Evolutionary conservation across 2,797 vertebrate species (phyloP), one percentile per base, ranked within the genome.

Genomic region (Sebastes aleutianus): DNA sequence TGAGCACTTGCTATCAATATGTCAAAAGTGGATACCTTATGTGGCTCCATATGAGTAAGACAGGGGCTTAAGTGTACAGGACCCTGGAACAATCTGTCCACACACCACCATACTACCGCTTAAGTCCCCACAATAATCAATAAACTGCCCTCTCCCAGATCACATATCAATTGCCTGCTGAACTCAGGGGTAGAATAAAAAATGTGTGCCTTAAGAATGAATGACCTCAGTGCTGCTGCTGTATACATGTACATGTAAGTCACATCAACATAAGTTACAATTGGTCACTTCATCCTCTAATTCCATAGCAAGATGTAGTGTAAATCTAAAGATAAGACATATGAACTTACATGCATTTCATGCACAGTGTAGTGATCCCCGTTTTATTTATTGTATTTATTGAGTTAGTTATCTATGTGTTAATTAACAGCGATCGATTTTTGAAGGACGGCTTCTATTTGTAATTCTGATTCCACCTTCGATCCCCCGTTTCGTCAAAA

Each of bases 121-220:
- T 83, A 78, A 82, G 87, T 91, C 91, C 89, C 85, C 85, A 84
- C 91, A 92, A 89, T 88, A 91, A 95, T 95, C 93, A 91, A 94
- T 95, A 91, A 85, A 77, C 88, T 86, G 80, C 80, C 85, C 82
- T 86, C 77, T 87, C 79, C 67, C 65, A 87, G 87, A 91, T 93
- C 91, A 92, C 87, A 90, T 95, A 91, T 93, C 93, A 91, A 88
- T 81, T 85, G 84, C 87, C 90, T 85, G 79, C 82, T 91, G 83
- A 92, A 92, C 83, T 91, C 88, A 73, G 59, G 79, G 61, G 80
- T 79, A 72, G 66, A 91, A 87, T 84, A 87, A 90, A 85, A 89
- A 79, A 79, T 36, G 62, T 89, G 76, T 83, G 56, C 72, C 82
- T 85, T 70, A 87, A 85, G 83, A 83, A 80, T 72, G 83, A 89